Evolutionary conservation across 2,113 vertebrate genomes (phyloP), one percentile per base, ranked within the genome.

Genomic region (Gymnogyps californianus): DNA sequence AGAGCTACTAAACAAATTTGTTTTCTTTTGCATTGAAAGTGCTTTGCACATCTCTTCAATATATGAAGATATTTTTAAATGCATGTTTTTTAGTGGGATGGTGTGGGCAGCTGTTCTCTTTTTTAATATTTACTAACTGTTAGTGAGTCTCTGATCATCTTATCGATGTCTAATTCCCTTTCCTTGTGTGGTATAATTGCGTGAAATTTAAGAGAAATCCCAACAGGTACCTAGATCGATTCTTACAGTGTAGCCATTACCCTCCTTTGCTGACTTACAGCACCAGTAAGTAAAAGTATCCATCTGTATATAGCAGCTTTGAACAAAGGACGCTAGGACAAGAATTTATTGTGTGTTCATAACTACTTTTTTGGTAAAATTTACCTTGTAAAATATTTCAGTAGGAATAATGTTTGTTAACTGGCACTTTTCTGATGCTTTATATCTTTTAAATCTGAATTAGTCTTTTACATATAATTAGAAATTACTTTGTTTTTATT

Each of bases 121-220:
- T 6, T 47, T 91, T 66, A 78, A 82, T 89, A 91, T 94, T 95
- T 91, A 82, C 61, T 52, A 82, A 46, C 51, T 81, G 47, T 74
- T 93, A 87, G 42, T 82, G 40, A 80, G 38, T 29, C 20, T 89
- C 26, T 42, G 92, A 32, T 93, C 58, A 74, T 90, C 93, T 97
- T 98, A 97, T 93, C 94, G 93, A 42, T 98, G 58, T 95, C 93
- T 52, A 90, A 42, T 89, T 98, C 97, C 94, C 91, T 97, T 96
- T 86, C 94, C 83, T 96, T 92, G 9, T 72, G 38, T 89, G 65
- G 31, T 81, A 71, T 96, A 97, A 97, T 97, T 98, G 71, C 84
- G 57, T 96, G 95, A 97, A 98, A 98, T 97, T 21, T 32, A 92
- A 98, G 90, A 97, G 28, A 91, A 86, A 65, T 89, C 74, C 61